Evolutionary conservation across 1,140 invertebrate species (phyloP).

Genomic region (Hylaeus volcanicus): DNA sequence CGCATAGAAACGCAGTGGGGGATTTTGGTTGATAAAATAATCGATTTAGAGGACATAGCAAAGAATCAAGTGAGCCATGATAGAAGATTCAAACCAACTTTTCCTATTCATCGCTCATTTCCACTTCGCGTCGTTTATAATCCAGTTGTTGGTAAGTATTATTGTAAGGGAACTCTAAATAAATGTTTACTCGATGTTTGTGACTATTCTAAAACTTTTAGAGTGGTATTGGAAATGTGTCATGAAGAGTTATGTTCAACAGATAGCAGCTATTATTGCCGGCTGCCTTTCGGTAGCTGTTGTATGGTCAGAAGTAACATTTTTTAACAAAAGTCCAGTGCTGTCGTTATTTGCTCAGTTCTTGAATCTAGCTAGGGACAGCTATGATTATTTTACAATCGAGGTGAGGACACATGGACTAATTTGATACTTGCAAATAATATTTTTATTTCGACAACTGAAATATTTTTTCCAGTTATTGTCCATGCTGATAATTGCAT

Average conservation of each 20-base stretch:
- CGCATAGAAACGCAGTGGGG: conserved; percentile 96
- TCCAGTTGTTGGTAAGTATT: conserved; percentile 83
- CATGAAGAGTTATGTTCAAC: conserved; percentile 87
- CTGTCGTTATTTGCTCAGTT: conserved; percentile 97
- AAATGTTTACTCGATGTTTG: conserved; percentile 11
- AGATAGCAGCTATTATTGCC: conserved; percentile 87
- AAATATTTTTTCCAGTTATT: conserved; percentile 84
- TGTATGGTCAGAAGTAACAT: conserved; percentile 99
- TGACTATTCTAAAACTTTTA: conserved; percentile 77
- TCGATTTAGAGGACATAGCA: conserved; percentile 93
- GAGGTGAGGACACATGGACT: conserved; percentile 85
- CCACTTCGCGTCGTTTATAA: conserved; percentile 84
- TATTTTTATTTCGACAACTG: conserved; percentile 16
- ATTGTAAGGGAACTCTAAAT: conserved; percentile 1
- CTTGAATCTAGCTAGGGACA: conserved; percentile 88
- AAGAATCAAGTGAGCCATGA: conserved; percentile 90
- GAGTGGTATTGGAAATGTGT: conserved; percentile 98
- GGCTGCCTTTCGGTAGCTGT: conserved; percentile 92
- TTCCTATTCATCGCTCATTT: conserved; percentile 82
- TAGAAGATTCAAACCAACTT: conserved; percentile 89
- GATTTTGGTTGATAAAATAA: conserved; percentile 89
- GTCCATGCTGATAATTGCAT: conserved; percentile 94
- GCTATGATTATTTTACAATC: conserved; percentile 96
- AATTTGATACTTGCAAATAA: conserved; percentile 26
- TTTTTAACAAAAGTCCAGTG: conserved; percentile 95